phyloP scores from a whole-genome alignment of 2,888 invertebrate genomes.

The Caenorhabditis virilis region DNA sequence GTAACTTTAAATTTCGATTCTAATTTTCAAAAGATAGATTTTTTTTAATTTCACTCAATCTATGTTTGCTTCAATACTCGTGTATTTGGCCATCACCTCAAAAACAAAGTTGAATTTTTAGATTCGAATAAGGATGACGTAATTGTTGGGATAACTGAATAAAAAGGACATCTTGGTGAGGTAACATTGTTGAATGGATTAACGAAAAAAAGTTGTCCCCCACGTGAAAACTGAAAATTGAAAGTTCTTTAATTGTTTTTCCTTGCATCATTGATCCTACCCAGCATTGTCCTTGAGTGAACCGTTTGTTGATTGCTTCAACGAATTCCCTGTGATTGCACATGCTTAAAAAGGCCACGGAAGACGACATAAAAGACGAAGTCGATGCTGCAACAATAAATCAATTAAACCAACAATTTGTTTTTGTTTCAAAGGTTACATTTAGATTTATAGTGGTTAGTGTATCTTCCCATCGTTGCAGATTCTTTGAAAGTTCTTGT shows the following conservation, averaged over 20 bases:
- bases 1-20: background rate
- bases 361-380: slow-evolving; percentile 34
- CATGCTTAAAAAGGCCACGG: slow-evolving; percentile 34
- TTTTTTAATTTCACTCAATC: too few relatives aligned
- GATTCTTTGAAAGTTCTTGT: too few relatives aligned
- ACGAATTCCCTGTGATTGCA: slow-evolving; percentile 35
- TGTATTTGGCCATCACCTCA: too few relatives aligned
- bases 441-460: slow-evolving; percentile 20
- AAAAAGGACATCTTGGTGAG: slow-evolving; percentile 22
- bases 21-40: too few relatives aligned
- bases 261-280: too few relatives aligned
- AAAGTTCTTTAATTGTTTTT: too few relatives aligned
- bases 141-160: slow-evolving; percentile 36
- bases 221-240: slow-evolving; percentile 41
- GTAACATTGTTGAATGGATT: slow-evolving; percentile 49
- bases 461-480: too few relatives aligned
- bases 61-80: too few relatives aligned
- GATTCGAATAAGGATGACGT: slow-evolving; percentile 31
- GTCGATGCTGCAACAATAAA: slow-evolving; percentile 11
- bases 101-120: slow-evolving; percentile 23
- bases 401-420: background rate
- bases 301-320: slow-evolving; percentile 35
- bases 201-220: slow-evolving; percentile 41
- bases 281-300: slow-evolving; percentile 46
- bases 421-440: slow-evolving; percentile 4